These are phyloP conservation scores for Chelonia mydas DNA, from an alignment of 2,797 vertebrate genomes.

Conservation along the genomic window DNA sequence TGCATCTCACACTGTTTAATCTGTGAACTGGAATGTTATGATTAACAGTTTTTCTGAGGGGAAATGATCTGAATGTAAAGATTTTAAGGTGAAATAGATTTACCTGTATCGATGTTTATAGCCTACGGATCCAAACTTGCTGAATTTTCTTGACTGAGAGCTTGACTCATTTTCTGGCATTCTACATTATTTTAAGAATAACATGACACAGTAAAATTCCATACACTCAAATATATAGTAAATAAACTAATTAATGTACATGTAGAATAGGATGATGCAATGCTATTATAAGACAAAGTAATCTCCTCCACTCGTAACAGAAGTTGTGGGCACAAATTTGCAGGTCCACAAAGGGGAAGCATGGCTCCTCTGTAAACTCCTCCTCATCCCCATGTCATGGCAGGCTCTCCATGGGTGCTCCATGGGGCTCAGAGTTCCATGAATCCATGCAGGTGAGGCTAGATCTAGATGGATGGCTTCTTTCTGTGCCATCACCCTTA, in stretches of 20 bases:
- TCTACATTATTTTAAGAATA: slow-evolving; percentile 75
- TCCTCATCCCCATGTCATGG: neutral
- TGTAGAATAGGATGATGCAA: neutral
- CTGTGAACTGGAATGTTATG: neutral
- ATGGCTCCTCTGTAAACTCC: neutral
- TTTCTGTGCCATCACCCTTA: neutral
- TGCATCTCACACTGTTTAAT: neutral
- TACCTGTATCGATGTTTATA: slow-evolving; percentile 89
- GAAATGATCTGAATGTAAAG: neutral
- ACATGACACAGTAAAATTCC: slow-evolving; percentile 11
- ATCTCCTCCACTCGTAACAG: neutral
- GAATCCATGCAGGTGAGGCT: neutral
- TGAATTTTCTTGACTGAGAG: slow-evolving; percentile 87
- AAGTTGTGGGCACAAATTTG: neutral
- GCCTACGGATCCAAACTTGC: slow-evolving; percentile 88
- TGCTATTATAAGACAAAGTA: neutral
- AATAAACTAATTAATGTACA: neutral
- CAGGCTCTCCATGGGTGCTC: neutral
- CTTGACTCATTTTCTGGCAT: slow-evolving; percentile 88
- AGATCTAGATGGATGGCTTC: neutral
- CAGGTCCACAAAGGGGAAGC: rapidly evolving
- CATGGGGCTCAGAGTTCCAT: rapidly evolving
- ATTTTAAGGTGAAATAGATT: slow-evolving; percentile 18
- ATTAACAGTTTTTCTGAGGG: neutral
- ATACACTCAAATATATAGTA: neutral